Percentiles rank a stretch among this genome's conserved stretches.
Evolutionary conservation across 2,797 vertebrate species (phyloP).

Genomic region (Erethizon dorsatum): DNA sequence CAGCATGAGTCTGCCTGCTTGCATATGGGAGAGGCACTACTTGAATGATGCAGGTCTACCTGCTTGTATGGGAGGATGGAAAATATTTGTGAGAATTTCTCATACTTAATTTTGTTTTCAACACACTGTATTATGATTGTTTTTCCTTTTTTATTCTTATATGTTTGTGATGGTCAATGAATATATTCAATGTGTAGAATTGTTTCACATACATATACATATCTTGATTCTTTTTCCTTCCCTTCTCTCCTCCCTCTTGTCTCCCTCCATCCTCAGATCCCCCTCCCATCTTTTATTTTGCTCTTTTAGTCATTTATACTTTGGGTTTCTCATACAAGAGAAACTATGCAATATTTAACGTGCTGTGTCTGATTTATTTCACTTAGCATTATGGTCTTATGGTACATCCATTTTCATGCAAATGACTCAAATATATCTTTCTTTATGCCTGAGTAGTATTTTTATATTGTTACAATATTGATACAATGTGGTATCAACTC

Average conservation of each 20-base stretch:
- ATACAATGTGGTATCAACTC: not conserved
- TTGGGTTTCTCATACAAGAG: not conserved
- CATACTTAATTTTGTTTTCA: not conserved
- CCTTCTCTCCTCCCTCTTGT: not conserved
- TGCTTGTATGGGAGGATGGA: not conserved
- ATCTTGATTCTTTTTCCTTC: not conserved
- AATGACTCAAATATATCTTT: not conserved
- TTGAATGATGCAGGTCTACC: not conserved
- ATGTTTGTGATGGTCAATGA: not conserved
- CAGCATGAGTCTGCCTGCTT: not conserved
- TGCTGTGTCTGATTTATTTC: not conserved
- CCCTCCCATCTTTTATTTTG: not conserved
- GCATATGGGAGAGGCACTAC: not conserved
- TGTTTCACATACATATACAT: not conserved
- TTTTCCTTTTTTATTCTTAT: not conserved
- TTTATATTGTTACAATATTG: not conserved
- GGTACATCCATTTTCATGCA: not conserved
- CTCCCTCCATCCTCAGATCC: not conserved
- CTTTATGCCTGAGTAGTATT: not conserved
- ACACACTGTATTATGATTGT: not conserved
- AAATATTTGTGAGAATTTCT: not conserved
- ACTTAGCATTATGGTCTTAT: not conserved
- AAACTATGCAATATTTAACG: not conserved
- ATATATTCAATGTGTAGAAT: not conserved
- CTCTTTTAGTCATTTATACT: not conserved